Base-by-base conservation (phyloP, 2,113 vertebrate genomes). In the Semicossyphus pulcher region DNA sequence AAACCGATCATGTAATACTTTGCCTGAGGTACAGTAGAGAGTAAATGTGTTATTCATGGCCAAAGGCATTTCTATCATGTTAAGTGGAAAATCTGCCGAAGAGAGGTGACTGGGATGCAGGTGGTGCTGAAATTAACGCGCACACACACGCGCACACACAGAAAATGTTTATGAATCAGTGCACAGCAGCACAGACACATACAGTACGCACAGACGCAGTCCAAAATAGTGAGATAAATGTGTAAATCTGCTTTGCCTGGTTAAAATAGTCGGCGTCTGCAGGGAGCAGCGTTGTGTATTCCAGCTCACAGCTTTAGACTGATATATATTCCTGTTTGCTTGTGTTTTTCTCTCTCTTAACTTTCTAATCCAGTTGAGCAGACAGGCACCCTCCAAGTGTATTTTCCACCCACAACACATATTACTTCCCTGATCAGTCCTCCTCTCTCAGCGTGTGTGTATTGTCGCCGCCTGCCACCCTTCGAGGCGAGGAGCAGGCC, bases 31-130 rank as follows among this genome's bases (percentile, higher is more conserved):
- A 81, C 75, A 82, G 79, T 84, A 56, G 64, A 84, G 76, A 85
- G 77, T 74, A 80, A 87, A 89, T 87, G 84, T 85, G 85, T 85
- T 92, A 77, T 87, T 88, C 72, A 74, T 81, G 61, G 75, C 90
- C 76, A 59, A 61, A 80, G 84, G 86, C 76, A 57, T 85, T 87
- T 89, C 76, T 80, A 86, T 92, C 88, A 84, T 65, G 86, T 88
- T 89, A 86, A 89, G 88, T 77, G 71, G 83, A 90, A 88, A 89
- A 86, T 86, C 48, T 65, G 80, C 80, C 9, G 48, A 62, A 29
- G 75, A 75, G 78, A 85, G 81, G 86, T 80, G 80, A 77, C 68
- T 66, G 65, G 72, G 78, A 86, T 81, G 84, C 81, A 86, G 86
- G 86, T 89, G 85, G 74, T 68, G 49, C 66, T 42, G 81, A 84